A percentile compares a stretch with the other conserved stretches of the same genome.
Evolutionary conservation across 2,113 vertebrate genomes (phyloP).

Genomic region (Dicentrarchus labrax): DNA sequence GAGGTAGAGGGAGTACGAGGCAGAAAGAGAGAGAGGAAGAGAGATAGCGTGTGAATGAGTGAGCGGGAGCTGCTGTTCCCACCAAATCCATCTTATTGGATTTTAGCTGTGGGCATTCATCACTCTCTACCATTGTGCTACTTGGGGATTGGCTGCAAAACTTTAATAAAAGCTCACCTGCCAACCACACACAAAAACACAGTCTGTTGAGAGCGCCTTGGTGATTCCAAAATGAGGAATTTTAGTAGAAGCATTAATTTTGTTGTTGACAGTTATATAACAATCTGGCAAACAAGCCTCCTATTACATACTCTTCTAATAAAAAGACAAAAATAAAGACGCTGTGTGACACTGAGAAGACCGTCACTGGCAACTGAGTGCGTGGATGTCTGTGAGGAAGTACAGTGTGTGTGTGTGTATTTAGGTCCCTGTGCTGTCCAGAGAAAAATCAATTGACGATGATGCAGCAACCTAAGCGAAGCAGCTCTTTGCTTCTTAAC

Average conservation of each 20-base stretch:
- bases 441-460: constrained; percentile 41
- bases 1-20: background rate
- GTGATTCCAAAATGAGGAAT: constrained; percentile 49
- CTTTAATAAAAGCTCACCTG: constrained; percentile 78
- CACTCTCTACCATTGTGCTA: constrained; percentile 67
- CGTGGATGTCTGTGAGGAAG: constrained; percentile 10
- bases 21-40: constrained; percentile 1
- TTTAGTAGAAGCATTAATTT: constrained; percentile 60
- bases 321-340: constrained; percentile 15
- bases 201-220: constrained; percentile 15
- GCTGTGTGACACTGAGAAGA: constrained; percentile 24
- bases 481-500: constrained; percentile 52
- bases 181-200: constrained; percentile 40
- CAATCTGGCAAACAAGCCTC: constrained; percentile 25
- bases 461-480: constrained; percentile 41
- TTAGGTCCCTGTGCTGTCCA: constrained; percentile 10
- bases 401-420: constrained; percentile 32
- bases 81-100: constrained; percentile 80
- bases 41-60: background rate
- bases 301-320: constrained; percentile 34
- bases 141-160: constrained; percentile 63
- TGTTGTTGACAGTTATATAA: constrained; percentile 52
- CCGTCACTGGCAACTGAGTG: background rate
- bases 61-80: constrained; percentile 38
- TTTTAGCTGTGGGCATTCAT: constrained; percentile 78